These are phyloP conservation scores for Conomelus anceps DNA, from an alignment of 2,888 invertebrate genomes.

Conservation along the genomic window DNA sequence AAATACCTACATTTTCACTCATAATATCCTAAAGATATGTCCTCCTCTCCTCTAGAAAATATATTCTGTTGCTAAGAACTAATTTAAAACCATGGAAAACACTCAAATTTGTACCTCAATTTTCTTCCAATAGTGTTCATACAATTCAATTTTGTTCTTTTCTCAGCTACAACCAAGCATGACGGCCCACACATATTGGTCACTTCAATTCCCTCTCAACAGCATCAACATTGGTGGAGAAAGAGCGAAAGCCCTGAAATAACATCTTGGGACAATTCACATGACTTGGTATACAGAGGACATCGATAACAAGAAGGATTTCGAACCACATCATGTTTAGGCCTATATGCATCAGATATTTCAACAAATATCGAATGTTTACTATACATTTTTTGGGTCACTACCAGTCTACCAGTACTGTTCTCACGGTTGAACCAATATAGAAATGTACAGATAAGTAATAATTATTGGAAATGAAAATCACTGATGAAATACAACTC, in stretches of 20 bases:
- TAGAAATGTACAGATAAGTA: too few species aligned
- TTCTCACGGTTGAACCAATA: too few species aligned
- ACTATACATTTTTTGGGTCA: neutral
- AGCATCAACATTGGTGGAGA: constrained; percentile 8
- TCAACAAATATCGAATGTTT: neutral
- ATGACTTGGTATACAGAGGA: neutral
- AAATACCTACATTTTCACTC: too few species aligned
- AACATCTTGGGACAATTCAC: neutral
- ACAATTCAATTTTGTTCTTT: neutral
- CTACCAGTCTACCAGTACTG: too few species aligned
- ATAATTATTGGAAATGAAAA: too few species aligned
- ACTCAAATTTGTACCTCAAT: too few species aligned
- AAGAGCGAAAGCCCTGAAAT: neutral
- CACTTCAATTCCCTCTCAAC: neutral
- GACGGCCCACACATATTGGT: neutral
- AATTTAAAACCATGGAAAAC: too few species aligned
- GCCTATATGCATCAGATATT: neutral
- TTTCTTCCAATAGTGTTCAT: too few species aligned
- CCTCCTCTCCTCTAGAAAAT: too few species aligned
- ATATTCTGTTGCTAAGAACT: too few species aligned
- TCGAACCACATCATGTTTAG: neutral
- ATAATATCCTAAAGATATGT: too few species aligned
- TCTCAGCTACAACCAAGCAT: neutral
- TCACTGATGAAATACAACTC: too few species aligned
- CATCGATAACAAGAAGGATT: neutral